A percentile compares a stretch with the other conserved stretches of the same genome.
These are phyloP conservation scores for Eulemur coronatus DNA, from an alignment of 2,797 vertebrate genomes.

Conservation along the genomic window DNA sequence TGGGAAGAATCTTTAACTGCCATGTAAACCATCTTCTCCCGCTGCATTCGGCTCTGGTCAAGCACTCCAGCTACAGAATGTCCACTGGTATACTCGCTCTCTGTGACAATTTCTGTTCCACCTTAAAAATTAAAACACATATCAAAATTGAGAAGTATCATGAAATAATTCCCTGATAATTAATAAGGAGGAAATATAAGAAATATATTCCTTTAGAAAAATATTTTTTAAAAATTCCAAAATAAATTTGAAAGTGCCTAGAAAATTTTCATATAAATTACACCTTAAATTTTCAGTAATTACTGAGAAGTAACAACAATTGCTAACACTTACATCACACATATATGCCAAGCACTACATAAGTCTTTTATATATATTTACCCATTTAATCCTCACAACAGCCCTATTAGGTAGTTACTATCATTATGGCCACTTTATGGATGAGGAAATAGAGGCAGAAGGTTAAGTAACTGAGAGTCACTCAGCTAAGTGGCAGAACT, in stretches of 20 bases:
- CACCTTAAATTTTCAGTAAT: neutral
- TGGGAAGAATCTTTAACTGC: conserved; percentile 95
- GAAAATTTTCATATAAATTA: conserved; percentile 34
- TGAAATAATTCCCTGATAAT: neutral
- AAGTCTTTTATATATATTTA: conserved; percentile 23
- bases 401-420: neutral
- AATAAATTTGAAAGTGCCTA: conserved; percentile 32
- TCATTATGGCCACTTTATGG: conserved; percentile 18
- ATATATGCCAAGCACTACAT: neutral
- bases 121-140: conserved; percentile 86
- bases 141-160: conserved; percentile 47
- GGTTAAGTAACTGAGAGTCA: neutral
- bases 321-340: neutral
- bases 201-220: conserved; percentile 49
- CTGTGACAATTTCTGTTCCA: conserved; percentile 97
- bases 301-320: neutral
- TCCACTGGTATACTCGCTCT: conserved; percentile 96
- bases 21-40: conserved; percentile 99
- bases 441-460: neutral
- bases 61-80: conserved; percentile 92
- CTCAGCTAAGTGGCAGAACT: conserved; percentile 25
- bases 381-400: neutral
- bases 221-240: neutral
- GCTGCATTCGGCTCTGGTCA: conserved; percentile 92
- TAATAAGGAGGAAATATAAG: neutral